Evolutionary conservation across 2,113 vertebrate species (phyloP), one percentile per base, ranked within the genome.

Genomic region (Microcebus lehilahytsara): DNA sequence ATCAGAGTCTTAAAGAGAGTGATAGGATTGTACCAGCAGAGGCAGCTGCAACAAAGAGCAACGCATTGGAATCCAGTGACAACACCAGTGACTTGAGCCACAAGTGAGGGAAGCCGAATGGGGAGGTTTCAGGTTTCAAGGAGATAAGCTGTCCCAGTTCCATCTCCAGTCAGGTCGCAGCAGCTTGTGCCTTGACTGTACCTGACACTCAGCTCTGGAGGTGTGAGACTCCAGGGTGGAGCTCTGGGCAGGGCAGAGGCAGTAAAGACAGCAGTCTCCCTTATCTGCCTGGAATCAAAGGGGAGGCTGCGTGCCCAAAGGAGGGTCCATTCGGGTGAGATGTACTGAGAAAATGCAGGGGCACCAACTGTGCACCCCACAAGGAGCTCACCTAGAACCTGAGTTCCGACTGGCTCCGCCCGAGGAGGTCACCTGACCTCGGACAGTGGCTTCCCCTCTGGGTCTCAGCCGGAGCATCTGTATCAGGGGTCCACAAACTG

Each of bases 61-160:
- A 23, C n/a, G 5, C 46, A 30, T 17, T 11, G 34, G 79, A 62
- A 25, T 22, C 23, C 2, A 10, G 46, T 25, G 12, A 20, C 49
- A 40, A 5, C 12, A 2, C 30, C 5, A 11, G 60, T 22, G 40
- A 75, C 86, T 34, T 60, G 37, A 87, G 22, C 66, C 11, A 27
- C 5, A 10, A 42, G 72, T 25, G 90, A 84, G 85, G 74, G 91
- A 27, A 81, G 46, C 56, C 0, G 2, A n/a, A 42, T 1, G 1
- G 46, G 51, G 72, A 77, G 37, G 83, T 78, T 37, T 93, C 71
- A 13, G 4, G 20, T 84, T 85, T 66, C 92, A 37, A 27, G 81
- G 91, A 85, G 92, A 79, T 80, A 46, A 71, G 12, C 13, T 16
- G 91, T 37, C 81, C 72, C 51, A 13, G 51, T 78, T 89, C n/a